Evolutionary conservation across 37 sponge, comb jelly and placozoan genomes (phyloP).

Genomic region (Haliclona indistincta): DNA sequence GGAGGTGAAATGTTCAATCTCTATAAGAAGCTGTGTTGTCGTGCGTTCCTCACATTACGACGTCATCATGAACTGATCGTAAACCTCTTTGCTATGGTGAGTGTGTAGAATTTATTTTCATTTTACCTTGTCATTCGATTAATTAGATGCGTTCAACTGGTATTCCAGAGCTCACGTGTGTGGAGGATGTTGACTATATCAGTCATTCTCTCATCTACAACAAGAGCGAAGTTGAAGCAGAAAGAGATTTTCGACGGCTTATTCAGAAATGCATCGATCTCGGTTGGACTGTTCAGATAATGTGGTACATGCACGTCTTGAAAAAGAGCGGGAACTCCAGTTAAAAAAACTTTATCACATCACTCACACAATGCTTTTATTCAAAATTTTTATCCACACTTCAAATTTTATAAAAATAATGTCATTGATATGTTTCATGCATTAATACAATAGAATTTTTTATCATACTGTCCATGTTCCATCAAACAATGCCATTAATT

Average conservation of each 20-base stretch:
- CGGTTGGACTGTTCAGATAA: conserved; percentile 77
- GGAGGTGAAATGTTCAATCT: conserved; percentile 43
- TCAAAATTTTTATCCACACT: too few relatives aligned
- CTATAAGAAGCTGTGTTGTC: conserved; percentile 76
- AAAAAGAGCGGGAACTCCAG: conserved; percentile 18
- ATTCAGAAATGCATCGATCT: conserved; percentile 72
- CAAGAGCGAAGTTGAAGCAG: conserved; percentile 74
- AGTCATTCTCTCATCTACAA: conserved; percentile 57
- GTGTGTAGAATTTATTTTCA: too few relatives aligned
- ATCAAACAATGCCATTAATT: too few relatives aligned
- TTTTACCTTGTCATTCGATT: too few relatives aligned
- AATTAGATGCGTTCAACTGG: conserved; percentile 90
- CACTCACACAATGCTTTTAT: too few relatives aligned
- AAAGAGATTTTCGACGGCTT: conserved; percentile 56
- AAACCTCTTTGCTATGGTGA: conserved; percentile 85
- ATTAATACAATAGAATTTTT: too few relatives aligned
- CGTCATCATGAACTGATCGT: conserved; percentile 77
- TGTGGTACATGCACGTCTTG: conserved; percentile 72
- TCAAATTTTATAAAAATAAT: too few relatives aligned
- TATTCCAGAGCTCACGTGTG: conserved; percentile 84
- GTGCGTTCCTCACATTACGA: conserved; percentile 79
- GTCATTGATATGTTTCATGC: too few relatives aligned
- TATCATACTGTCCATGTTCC: too few relatives aligned
- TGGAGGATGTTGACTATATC: conserved; percentile 76
- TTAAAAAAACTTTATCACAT: too few relatives aligned